Conservation (phyloP, 2,888 invertebrate species). For the Trypoxylon attenuatum region DNA sequence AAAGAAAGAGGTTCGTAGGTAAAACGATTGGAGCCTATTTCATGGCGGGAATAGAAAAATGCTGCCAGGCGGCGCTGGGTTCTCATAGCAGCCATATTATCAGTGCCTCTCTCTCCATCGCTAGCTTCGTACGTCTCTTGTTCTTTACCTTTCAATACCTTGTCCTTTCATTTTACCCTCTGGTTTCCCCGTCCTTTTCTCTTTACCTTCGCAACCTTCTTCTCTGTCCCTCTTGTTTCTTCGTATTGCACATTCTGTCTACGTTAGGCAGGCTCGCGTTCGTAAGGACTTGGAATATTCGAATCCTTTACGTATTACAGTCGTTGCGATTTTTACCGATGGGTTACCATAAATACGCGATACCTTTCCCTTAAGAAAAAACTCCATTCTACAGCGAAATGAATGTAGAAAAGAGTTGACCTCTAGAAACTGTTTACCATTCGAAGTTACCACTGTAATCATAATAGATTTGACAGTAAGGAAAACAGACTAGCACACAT, state of each 20-base stretch:
- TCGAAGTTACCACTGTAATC: no score
- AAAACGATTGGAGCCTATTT: conserved; percentile 28
- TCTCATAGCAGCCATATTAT: conserved; percentile 68
- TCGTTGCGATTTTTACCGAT: no score
- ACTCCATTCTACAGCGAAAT: no score
- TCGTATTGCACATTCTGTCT: neutral
- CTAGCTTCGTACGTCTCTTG: neutral
- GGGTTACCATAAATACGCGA: no score
- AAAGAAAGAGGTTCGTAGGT: conserved; percentile 2
- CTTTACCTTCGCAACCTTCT: neutral
- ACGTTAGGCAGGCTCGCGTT: no score
- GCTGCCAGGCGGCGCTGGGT: conserved; percentile 69
- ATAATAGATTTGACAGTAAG: no score
- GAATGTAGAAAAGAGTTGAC: no score
- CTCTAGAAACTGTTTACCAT: no score
- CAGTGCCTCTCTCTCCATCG: conserved; percentile 5
- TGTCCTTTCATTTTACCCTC: neutral
- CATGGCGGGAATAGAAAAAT: conserved; percentile 68
- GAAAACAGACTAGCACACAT: no score
- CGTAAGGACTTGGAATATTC: no score
- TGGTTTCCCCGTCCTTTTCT: neutral
- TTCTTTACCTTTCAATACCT: neutral
- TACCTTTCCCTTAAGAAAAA: no score
- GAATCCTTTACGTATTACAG: no score
- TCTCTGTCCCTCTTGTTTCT: neutral